Conservation (phyloP, 2,888 invertebrate genomes). For the Serrognathus titanus region DNA sequence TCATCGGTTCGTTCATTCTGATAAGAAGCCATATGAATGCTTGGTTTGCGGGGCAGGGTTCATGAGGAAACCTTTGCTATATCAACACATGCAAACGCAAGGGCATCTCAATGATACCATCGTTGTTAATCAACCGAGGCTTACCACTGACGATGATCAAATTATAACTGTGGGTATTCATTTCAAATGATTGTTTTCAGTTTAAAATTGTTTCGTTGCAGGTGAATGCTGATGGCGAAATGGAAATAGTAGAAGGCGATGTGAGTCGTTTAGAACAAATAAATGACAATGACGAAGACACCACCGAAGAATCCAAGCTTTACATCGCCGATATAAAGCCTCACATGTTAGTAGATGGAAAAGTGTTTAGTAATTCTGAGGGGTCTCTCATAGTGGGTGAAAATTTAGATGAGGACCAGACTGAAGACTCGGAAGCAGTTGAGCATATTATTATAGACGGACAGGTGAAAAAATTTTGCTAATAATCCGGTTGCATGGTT, state of each 20-base stretch:
- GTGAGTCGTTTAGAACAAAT: conserved; percentile 25
- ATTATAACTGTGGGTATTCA: conserved; percentile 41
- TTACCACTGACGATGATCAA: conserved; percentile 58
- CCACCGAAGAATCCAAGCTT: conserved; percentile 47
- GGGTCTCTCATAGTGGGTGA: conserved; percentile 28
- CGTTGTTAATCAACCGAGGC: conserved; percentile 76
- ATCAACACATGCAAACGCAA: conserved; percentile 71
- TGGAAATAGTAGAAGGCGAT: conserved; percentile 40
- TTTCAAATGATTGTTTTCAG: background rate
- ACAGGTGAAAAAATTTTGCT: conserved; percentile 24
- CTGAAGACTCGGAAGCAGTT: conserved; percentile 32
- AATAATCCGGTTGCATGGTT: background rate
- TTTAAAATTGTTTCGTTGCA: conserved; percentile 5
- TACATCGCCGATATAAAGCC: conserved; percentile 54
- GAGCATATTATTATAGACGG: conserved; percentile 48
- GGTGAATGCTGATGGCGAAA: conserved; percentile 43
- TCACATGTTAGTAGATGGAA: conserved; percentile 52
- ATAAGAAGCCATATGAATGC: conserved; percentile 84
- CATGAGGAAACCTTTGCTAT: conserved; percentile 77
- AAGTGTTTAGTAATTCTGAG: conserved; percentile 30
- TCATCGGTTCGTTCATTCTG: conserved; percentile 80
- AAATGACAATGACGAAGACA: conserved; percentile 28
- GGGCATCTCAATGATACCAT: conserved; percentile 78
- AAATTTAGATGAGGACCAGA: conserved; percentile 27
- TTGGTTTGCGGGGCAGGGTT: conserved; percentile 76